phyloP scores from a whole-genome alignment of 2,797 vertebrate species.

The Syncerus caffer region DNA sequence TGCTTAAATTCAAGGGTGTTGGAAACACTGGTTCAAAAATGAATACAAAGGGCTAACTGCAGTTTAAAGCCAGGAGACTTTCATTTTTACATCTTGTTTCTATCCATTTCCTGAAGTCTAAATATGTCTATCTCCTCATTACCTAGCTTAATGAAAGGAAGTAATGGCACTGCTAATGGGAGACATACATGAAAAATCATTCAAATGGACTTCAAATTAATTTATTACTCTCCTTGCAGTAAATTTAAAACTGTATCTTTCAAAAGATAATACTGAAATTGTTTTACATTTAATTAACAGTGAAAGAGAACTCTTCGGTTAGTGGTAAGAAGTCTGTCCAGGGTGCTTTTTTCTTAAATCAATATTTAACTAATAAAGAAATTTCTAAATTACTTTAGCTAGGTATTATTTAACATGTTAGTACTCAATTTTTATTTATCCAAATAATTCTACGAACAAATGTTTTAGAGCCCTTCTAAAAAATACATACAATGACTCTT shows the following conservation, averaged over 20 bases:
- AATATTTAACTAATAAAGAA: background rate
- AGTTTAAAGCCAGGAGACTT: background rate
- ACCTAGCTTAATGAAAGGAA: background rate
- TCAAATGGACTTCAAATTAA: background rate
- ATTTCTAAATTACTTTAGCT: background rate
- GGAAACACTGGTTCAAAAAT: background rate
- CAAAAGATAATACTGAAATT: slow-evolving; percentile 10
- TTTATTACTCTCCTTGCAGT: background rate
- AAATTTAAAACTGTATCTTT: slow-evolving; percentile 8
- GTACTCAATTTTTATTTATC: background rate
- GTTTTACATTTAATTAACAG: slow-evolving; percentile 17
- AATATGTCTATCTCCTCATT: background rate
- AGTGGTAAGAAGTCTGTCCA: background rate
- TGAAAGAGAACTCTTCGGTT: background rate
- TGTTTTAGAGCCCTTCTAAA: background rate
- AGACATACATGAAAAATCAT: background rate
- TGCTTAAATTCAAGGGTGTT: background rate
- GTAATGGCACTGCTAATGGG: background rate
- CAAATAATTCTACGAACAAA: background rate
- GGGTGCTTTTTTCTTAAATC: background rate
- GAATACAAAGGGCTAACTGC: background rate
- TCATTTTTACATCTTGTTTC: background rate
- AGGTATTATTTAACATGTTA: background rate
- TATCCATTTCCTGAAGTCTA: background rate
- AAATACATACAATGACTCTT: background rate